Conservation (phyloP, 2,888 invertebrate genomes). For the Cheilosia impressa region DNA sequence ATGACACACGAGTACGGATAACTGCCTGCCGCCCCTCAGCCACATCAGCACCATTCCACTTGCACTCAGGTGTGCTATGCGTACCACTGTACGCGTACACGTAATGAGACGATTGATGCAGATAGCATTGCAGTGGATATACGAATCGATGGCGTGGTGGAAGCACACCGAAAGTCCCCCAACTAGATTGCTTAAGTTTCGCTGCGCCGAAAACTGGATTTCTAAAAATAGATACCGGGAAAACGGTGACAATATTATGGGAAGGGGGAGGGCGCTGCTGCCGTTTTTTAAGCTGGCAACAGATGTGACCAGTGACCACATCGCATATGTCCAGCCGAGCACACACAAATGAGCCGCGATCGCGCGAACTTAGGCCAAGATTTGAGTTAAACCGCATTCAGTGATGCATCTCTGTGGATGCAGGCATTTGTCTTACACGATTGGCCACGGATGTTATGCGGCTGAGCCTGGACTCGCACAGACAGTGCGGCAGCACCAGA, state of each 20-base stretch:
- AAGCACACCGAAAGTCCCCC: conserved; percentile 51
- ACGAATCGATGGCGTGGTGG: conserved; percentile 43
- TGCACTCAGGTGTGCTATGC: background rate
- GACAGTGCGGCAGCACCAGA: conserved; percentile 69
- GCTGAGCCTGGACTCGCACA: conserved; percentile 57
- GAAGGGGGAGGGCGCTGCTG: conserved; percentile 19
- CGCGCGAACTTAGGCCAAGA: conserved; percentile 52
- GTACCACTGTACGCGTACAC: conserved; percentile 15
- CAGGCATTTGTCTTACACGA: conserved; percentile 52
- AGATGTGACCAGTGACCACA: conserved; percentile 47
- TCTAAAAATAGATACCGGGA: conserved; percentile 71
- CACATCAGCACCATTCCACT: background rate
- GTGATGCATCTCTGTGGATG: conserved; percentile 38
- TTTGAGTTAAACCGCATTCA: conserved; percentile 62
- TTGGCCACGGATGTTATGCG: conserved; percentile 63
- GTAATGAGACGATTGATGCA: conserved; percentile 63
- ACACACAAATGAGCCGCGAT: conserved; percentile 36
- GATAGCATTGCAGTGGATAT: conserved; percentile 60
- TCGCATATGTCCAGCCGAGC: conserved; percentile 9
- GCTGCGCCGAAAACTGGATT: conserved; percentile 74
- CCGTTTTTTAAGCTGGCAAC: conserved; percentile 45
- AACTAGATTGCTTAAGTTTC: conserved; percentile 73
- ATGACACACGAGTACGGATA: conserved; percentile 44
- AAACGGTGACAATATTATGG: conserved; percentile 38
- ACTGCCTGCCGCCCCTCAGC: conserved; percentile 25